Evolutionary conservation across 2,797 vertebrate species (phyloP).

Genomic region (Lepus oiostolus): DNA sequence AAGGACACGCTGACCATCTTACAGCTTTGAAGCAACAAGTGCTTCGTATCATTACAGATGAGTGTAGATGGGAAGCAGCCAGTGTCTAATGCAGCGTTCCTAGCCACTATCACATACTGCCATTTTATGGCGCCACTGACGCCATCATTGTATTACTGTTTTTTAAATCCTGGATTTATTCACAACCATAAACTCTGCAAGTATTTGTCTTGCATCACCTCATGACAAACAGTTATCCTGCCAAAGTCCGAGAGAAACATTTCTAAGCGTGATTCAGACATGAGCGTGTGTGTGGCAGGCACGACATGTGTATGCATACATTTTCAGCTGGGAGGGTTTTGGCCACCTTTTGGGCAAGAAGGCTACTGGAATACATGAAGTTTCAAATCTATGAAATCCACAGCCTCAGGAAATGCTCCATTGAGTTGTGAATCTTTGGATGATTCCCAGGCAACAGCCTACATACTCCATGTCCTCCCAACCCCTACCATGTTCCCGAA

Average conservation of each 20-base stretch:
- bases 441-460: not conserved
- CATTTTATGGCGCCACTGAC: not conserved
- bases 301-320: accelerated
- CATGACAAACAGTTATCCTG: not conserved
- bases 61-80: not conserved
- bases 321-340: not conserved
- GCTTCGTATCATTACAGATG: not conserved
- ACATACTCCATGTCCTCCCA: not conserved
- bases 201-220: not conserved
- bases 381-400: not conserved
- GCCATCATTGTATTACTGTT: not conserved
- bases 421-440: not conserved
- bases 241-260: not conserved
- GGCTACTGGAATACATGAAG: not conserved
- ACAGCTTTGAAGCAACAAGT: not conserved
- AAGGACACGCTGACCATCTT: not conserved
- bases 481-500: not conserved
- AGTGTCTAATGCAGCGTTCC: not conserved
- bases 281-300: not conserved
- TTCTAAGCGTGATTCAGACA: not conserved
- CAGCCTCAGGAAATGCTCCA: not conserved
- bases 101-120: not conserved
- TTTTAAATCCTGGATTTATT: not conserved
- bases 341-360: not conserved
- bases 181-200: not conserved